A percentile compares a stretch with the other conserved stretches of the same genome.
These are phyloP conservation scores for Xiphydria camelus DNA, from an alignment of 2,888 invertebrate species.

Conservation along the genomic window DNA sequence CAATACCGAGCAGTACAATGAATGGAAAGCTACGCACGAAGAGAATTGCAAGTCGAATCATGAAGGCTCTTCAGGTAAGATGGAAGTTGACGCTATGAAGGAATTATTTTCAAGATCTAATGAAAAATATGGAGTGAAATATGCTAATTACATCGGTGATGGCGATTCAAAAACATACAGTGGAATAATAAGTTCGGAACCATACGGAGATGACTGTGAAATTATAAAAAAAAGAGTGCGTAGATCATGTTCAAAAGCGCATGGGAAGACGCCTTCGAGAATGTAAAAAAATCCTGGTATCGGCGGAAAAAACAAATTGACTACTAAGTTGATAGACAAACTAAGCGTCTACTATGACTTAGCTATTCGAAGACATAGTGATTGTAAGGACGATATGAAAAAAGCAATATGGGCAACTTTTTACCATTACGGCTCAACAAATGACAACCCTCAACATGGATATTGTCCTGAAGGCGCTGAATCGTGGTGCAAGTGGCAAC, in stretches of 20 bases:
- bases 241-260: slow-evolving; percentile 4
- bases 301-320: slow-evolving; percentile 6
- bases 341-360: slow-evolving; percentile 1
- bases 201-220: slow-evolving; percentile 5
- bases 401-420: slow-evolving; percentile 2
- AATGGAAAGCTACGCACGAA: slow-evolving; percentile 13
- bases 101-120: slow-evolving; percentile 17
- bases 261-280: slow-evolving; percentile 6
- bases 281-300: slow-evolving; percentile 11
- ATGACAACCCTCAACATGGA: slow-evolving; percentile 1
- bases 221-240: slow-evolving; percentile 1
- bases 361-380: neutral
- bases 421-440: slow-evolving; percentile 2
- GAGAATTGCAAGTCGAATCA: slow-evolving; percentile 10
- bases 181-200: neutral
- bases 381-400: slow-evolving; percentile 1
- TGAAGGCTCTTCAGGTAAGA: slow-evolving; percentile 17
- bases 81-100: slow-evolving; percentile 17
- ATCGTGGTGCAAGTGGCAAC: slow-evolving; percentile 4
- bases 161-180: slow-evolving; percentile 19
- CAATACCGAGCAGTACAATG: slow-evolving; percentile 12
- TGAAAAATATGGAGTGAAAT: slow-evolving; percentile 14
- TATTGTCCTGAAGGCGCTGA: neutral
- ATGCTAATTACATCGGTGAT: slow-evolving; percentile 19
- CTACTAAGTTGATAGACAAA: slow-evolving; percentile 1